A percentile compares a stretch with the other conserved stretches of the same genome.
Evolutionary conservation across 2,888 invertebrate species (phyloP).

Genomic region (Dioctria rufipes): DNA sequence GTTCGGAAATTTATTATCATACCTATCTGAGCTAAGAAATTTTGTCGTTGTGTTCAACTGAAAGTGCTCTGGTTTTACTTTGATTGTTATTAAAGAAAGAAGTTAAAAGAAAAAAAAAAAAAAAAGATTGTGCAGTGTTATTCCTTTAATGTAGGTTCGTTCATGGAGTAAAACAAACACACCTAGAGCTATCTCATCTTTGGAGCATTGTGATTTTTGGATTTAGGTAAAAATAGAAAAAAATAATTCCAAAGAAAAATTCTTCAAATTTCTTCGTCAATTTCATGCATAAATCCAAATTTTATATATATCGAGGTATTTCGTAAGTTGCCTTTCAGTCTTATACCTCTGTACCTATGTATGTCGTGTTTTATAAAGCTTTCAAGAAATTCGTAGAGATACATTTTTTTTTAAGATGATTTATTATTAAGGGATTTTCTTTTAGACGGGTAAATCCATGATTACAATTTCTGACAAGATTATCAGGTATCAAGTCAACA

Average conservation of each 20-base stretch:
- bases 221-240: not conserved
- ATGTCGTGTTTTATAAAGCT: not conserved
- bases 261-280: too few relatives aligned
- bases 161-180: not conserved
- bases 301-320: not conserved
- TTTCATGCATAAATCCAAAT: not conserved
- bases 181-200: not conserved
- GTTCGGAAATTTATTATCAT: not conserved
- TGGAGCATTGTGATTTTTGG: not conserved
- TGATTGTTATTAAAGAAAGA: too few relatives aligned
- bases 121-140: not conserved
- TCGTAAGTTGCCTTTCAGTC: too few relatives aligned
- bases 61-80: not conserved
- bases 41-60: not conserved
- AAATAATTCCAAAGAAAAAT: not conserved
- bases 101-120: too few relatives aligned
- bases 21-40: too few relatives aligned
- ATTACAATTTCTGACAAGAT: slow-evolving; percentile 6
- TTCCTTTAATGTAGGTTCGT: not conserved
- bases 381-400: not conserved
- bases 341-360: not conserved
- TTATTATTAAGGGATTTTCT: slow-evolving; percentile 1
- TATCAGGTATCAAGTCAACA: not conserved
- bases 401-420: slow-evolving; percentile 10
- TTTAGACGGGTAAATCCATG: not conserved